phyloP scores from a whole-genome alignment of 2,797 vertebrate genomes.

The Pithecia hirsuta region DNA sequence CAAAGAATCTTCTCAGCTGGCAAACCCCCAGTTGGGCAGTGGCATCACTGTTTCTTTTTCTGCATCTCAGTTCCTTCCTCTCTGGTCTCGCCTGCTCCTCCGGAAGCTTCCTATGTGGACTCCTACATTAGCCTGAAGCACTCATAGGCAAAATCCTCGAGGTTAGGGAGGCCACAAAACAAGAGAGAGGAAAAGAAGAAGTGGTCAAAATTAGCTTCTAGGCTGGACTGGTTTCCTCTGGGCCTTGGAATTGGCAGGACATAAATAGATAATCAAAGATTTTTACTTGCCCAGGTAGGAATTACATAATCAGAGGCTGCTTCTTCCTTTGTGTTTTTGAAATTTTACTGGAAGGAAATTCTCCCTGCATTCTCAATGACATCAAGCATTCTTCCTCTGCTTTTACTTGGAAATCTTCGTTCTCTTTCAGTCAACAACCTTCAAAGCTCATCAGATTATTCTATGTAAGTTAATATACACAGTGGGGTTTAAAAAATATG shows the following conservation, averaged over 20 bases:
- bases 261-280: constrained; percentile 67
- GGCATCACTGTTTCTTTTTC: accelerated
- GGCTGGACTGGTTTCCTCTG: constrained; percentile 31
- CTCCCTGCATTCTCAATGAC: not conserved
- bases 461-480: constrained; percentile 29
- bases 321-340: constrained; percentile 2
- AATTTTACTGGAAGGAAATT: constrained; percentile 29
- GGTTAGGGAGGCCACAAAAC: not conserved
- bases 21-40: not conserved
- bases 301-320: constrained; percentile 30
- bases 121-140: accelerated
- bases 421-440: constrained; percentile 19
- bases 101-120: not conserved
- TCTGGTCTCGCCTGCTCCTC: accelerated
- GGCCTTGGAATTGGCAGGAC: not conserved
- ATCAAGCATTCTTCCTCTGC: not conserved
- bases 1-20: too few species aligned
- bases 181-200: not conserved
- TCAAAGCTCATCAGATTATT: constrained; percentile 51
- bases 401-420: constrained; percentile 42
- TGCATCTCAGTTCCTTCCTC: not conserved
- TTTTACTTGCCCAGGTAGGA: constrained; percentile 45
- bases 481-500: not conserved
- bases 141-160: not conserved
- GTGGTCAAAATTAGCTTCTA: not conserved